Evolutionary conservation across 2,888 invertebrate genomes (phyloP).

Genomic region (Macaria liturata): DNA sequence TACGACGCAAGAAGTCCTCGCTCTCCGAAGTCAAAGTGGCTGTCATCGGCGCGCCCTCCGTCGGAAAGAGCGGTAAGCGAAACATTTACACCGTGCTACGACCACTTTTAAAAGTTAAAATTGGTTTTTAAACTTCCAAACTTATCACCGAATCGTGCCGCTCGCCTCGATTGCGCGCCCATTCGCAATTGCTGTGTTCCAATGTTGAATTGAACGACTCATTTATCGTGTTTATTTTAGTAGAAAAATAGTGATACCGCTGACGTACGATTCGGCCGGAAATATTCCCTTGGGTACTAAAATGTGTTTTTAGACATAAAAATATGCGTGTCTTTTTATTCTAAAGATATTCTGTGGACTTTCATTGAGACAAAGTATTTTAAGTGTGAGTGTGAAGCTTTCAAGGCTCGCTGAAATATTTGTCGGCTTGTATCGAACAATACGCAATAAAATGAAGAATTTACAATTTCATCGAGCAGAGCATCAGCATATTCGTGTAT

Average conservation of each 20-base stretch:
- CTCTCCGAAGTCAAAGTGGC: slow-evolving; percentile 95
- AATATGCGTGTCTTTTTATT: slow-evolving; percentile 19
- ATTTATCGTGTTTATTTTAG: slow-evolving; percentile 14
- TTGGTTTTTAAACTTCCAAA: too few relatives aligned
- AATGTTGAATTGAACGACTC: too few relatives aligned
- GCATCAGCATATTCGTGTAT: slow-evolving; percentile 22
- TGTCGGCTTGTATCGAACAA: slow-evolving; percentile 37
- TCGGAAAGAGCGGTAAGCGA: slow-evolving; percentile 95
- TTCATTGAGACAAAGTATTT: slow-evolving; percentile 42
- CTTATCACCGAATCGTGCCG: not conserved
- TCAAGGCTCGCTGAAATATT: slow-evolving; percentile 42
- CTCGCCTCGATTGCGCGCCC: not conserved
- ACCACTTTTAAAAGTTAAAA: too few relatives aligned
- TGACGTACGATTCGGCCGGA: slow-evolving; percentile 18
- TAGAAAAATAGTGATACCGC: slow-evolving; percentile 7
- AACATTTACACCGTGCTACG: too few relatives aligned
- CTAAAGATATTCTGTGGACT: slow-evolving; percentile 27
- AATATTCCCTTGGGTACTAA: slow-evolving; percentile 20
- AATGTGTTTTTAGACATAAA: slow-evolving; percentile 21
- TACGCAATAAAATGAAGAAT: slow-evolving; percentile 40
- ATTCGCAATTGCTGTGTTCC: too few relatives aligned
- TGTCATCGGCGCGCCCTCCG: slow-evolving; percentile 94
- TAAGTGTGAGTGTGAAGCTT: slow-evolving; percentile 32
- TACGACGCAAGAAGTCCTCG: slow-evolving; percentile 94
- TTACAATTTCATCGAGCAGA: slow-evolving; percentile 34